Evolutionary conservation across 2,797 vertebrate genomes (phyloP), one percentile per base, ranked within the genome.

Genomic region (Coregonus suidteri): DNA sequence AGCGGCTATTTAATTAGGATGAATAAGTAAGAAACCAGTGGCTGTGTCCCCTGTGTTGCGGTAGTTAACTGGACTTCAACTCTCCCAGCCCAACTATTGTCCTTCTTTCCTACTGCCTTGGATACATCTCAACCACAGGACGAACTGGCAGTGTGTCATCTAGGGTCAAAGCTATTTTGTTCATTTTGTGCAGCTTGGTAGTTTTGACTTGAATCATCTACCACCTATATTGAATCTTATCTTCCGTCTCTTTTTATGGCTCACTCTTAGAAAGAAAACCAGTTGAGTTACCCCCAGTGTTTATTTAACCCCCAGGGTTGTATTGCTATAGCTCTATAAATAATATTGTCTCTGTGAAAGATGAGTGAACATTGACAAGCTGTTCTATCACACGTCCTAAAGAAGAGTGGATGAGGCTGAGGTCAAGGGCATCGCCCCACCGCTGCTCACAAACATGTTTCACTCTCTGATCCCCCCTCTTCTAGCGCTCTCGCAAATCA

Each of bases 1-100:
- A 79, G 84, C 81, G 80, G 84, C 81, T 76, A 82, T 89, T 88
- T 89, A 91, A 93, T 95, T 91, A 91, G 7, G 7, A 84, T 89
- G 87, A 81, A 88, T 91, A 85, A 92, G 90, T 88, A 88, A 87
- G 54, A 80, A 73, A 76, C 56, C 30, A 75, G 41, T 79, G 85
- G 75, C 78, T 77, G 73, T 56, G 74, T 20, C 54, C 77, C 62
- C 75, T 71, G 72, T 41, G 7, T 37, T 73, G 30, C 20, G 34
- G 75, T 77, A 31, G 51, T 81, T 83, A 81, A 86, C 64, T 1
- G 70, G 59, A 20, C 52, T 65, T 70, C 56, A 68, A 41, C 59
- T 64, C 74, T 6, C 20, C 13, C 25, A 18, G n/a, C 25, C 30
- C 15, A 30, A 6, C 52, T 73, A 31, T 16, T 70, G 37, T n/a